phyloP scores from a whole-genome alignment of 92 coral and sea anemone species.

The Parazoanthus atlanticus region DNA sequence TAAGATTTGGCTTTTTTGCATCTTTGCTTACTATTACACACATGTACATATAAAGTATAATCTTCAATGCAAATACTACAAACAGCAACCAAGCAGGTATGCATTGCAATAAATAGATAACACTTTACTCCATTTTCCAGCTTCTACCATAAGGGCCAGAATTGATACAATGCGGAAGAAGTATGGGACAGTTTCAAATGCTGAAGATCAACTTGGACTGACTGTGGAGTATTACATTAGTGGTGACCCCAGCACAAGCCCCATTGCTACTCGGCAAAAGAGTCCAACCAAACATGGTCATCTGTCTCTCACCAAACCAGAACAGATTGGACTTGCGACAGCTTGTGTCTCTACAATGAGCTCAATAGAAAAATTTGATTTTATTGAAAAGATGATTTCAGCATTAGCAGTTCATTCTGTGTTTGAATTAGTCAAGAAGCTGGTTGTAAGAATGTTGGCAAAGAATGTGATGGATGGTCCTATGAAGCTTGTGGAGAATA shows the following conservation, averaged over 20 bases:
- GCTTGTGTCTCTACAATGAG: not conserved
- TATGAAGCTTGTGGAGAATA: not conserved
- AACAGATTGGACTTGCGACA: not conserved
- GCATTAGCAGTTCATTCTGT: not conserved
- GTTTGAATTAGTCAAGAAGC: too few species aligned
- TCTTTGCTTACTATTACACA: too few species aligned
- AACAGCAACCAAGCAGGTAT: too few species aligned
- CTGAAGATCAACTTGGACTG: constrained; percentile 34
- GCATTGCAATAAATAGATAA: too few species aligned
- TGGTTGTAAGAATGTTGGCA: too few species aligned
- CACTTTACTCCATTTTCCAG: too few species aligned
- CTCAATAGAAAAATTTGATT: not conserved
- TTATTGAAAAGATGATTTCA: not conserved
- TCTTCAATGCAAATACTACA: too few species aligned
- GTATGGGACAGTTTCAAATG: constrained; percentile 26
- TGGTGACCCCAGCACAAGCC: not conserved
- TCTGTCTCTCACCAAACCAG: not conserved
- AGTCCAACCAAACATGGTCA: not conserved
- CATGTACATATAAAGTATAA: too few species aligned
- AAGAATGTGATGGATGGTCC: too few species aligned
- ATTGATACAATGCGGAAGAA: too few species aligned
- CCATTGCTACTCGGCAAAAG: not conserved
- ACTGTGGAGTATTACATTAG: constrained; percentile 29
- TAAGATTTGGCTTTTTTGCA: too few species aligned
- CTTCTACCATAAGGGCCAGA: too few species aligned